These are phyloP conservation scores for Piezodorus guildinii DNA, from an alignment of 1,140 invertebrate species.

Conservation along the genomic window DNA sequence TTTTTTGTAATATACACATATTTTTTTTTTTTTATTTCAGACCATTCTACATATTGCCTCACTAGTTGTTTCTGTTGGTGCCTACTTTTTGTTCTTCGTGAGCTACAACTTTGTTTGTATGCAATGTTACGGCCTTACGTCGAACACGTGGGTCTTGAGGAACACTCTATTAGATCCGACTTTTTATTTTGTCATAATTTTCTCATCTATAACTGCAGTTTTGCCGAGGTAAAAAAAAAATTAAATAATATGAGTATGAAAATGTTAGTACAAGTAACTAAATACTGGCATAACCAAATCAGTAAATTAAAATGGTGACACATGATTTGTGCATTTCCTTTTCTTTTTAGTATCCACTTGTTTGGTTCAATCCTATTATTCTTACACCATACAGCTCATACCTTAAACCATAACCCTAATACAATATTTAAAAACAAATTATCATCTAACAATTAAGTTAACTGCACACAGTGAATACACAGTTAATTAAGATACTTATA, in stretches of 20 bases:
- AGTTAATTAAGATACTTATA: too few relatives aligned
- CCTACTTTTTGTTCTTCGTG: constrained; percentile 75
- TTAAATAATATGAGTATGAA: not conserved
- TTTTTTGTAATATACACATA: not conserved
- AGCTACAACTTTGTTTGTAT: constrained; percentile 70
- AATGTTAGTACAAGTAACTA: not conserved
- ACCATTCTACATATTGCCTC: constrained; percentile 73
- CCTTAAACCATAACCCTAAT: too few relatives aligned
- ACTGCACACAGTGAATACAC: too few relatives aligned
- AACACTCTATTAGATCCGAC: constrained; percentile 55
- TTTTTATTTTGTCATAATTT: constrained; percentile 68
- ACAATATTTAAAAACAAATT: too few relatives aligned
- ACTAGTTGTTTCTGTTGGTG: constrained; percentile 60
- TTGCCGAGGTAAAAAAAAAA: constrained; percentile 63
- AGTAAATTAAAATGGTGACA: too few relatives aligned
- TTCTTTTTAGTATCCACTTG: too few relatives aligned
- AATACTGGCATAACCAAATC: too few relatives aligned
- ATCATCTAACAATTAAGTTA: too few relatives aligned
- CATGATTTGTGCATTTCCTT: too few relatives aligned
- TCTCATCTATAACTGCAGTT: constrained; percentile 65
- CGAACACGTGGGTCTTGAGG: constrained; percentile 78
- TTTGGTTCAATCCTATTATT: too few relatives aligned
- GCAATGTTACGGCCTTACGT: constrained; percentile 64
- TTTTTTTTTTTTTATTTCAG: constrained; percentile 42
- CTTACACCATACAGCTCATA: too few relatives aligned